These are phyloP conservation scores for Euura lappo DNA, from an alignment of 1,140 invertebrate genomes.

Conservation along the genomic window DNA sequence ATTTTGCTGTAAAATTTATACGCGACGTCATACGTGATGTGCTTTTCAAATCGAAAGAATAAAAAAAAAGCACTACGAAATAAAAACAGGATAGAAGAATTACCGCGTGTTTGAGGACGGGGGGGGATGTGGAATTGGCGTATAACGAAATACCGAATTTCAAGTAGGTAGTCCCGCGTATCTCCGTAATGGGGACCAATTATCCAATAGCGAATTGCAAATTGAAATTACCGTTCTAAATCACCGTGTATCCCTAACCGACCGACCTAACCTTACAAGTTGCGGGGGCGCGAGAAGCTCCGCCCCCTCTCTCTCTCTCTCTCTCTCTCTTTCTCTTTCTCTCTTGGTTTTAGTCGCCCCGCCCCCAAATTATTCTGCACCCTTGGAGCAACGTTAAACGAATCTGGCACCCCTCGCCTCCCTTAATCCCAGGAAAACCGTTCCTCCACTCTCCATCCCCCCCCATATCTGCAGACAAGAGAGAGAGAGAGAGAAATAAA, in stretches of 20 bases:
- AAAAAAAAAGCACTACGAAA: too few relatives aligned
- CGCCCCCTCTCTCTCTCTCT: constrained; percentile 30
- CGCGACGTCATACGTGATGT: too few relatives aligned
- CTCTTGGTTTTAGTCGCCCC: constrained; percentile 33
- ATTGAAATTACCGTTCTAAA: constrained; percentile 41
- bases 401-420: background rate
- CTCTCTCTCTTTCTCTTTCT: constrained; percentile 26
- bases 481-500: too few relatives aligned
- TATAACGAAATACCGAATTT: background rate
- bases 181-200: constrained; percentile 36
- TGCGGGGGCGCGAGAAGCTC: constrained; percentile 35
- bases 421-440: too few relatives aligned
- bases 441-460: constrained; percentile 23
- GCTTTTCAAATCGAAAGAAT: too few relatives aligned
- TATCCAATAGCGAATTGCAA: constrained; percentile 41
- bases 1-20: too few relatives aligned
- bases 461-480: constrained; percentile 2
- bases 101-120: too few relatives aligned
- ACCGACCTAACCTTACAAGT: background rate
- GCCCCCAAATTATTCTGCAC: constrained; percentile 39
- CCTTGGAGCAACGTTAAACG: background rate
- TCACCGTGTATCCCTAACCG: constrained; percentile 32
- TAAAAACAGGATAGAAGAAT: too few relatives aligned
- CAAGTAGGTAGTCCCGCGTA: constrained; percentile 17
- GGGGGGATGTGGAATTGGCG: too few relatives aligned